phyloP scores from a whole-genome alignment of 2,888 invertebrate species.

The Harpagoxenus sublaevis region DNA sequence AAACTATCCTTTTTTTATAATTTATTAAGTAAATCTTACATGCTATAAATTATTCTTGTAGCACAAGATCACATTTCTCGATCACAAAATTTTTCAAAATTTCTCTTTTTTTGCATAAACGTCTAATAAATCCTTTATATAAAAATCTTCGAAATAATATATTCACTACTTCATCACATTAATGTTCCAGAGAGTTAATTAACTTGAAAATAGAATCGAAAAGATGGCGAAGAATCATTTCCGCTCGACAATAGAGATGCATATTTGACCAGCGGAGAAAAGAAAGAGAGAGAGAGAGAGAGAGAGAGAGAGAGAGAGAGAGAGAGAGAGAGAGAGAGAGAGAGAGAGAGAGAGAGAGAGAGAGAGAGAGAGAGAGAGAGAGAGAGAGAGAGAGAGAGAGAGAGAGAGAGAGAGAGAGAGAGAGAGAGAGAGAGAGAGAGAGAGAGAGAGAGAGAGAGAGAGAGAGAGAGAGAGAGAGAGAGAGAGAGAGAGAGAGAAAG shows the following conservation, averaged over 20 bases:
- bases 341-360: background rate
- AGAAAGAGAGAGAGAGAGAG: background rate
- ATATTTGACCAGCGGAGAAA: background rate
- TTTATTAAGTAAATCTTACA: background rate
- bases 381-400: background rate
- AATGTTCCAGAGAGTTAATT: background rate
- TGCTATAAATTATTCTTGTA: background rate
- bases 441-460: background rate
- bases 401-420: background rate
- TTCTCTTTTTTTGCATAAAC: background rate
- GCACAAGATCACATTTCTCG: background rate
- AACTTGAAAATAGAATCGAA: background rate
- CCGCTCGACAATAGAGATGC: background rate
- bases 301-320: background rate
- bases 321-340: background rate
- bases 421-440: background rate
- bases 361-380: background rate
- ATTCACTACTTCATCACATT: constrained; percentile 1
- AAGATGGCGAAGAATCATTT: constrained; percentile 14
- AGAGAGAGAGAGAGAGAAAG: background rate
- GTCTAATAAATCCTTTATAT: background rate
- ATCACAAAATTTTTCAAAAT: background rate
- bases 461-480: no score
- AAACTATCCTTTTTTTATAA: background rate
- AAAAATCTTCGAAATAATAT: background rate